A percentile compares a stretch with the other conserved stretches of the same genome.
Conservation (phyloP, 2,888 invertebrate species). For the Limnephilus rhombicus region DNA sequence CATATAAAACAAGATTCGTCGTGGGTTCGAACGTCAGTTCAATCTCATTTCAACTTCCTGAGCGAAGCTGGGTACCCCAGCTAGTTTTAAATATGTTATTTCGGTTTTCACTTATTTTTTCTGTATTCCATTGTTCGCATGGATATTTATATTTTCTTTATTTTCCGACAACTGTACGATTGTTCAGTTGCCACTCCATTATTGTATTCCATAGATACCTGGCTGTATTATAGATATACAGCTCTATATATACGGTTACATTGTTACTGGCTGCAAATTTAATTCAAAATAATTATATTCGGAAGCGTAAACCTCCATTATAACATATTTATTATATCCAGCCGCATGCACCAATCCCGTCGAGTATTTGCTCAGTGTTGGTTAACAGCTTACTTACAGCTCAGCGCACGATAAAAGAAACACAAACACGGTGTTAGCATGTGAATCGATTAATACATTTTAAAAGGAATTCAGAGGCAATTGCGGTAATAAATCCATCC, state of each 20-base stretch:
- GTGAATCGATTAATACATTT: conserved; percentile 1
- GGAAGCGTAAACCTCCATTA: neutral
- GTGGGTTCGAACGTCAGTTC: too few species aligned
- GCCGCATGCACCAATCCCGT: neutral
- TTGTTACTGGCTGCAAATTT: neutral
- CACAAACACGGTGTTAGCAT: neutral
- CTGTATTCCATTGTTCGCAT: too few species aligned
- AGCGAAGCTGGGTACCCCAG: too few species aligned
- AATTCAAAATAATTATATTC: neutral
- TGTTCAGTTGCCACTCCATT: too few species aligned
- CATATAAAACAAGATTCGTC: too few species aligned
- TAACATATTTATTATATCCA: neutral
- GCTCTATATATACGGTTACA: neutral
- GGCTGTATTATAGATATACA: neutral
- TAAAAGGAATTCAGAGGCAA: neutral
- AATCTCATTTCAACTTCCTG: too few species aligned
- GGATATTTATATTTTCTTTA: too few species aligned
- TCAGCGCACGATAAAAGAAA: conserved; percentile 16
- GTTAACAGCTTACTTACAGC: conserved; percentile 11
- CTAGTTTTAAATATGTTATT: too few species aligned
- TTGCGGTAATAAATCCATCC: conserved; percentile 11
- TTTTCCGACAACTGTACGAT: too few species aligned
- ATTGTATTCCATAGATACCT: too few species aligned
- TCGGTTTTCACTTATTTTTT: too few species aligned
- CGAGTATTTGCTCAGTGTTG: neutral